Percentiles rank a stretch among this genome's conserved stretches.
phyloP scores from a whole-genome alignment of 2,797 vertebrate species.

The Urosaurus nigricauda region DNA sequence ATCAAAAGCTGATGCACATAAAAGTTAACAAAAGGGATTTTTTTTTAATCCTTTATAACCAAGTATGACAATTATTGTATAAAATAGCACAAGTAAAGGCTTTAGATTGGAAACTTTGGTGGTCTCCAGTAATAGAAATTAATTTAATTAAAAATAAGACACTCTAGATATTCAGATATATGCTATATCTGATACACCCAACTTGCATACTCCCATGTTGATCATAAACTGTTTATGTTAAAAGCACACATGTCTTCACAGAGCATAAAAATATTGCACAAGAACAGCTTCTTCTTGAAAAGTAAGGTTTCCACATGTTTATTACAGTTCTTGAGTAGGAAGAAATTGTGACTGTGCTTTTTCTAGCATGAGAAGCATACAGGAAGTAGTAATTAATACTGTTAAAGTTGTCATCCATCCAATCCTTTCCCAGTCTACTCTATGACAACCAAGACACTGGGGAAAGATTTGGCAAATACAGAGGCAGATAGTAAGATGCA shows the following conservation, averaged over 20 bases:
- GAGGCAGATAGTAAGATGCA: slow-evolving; percentile 72
- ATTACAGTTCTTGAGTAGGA: slow-evolving; percentile 66
- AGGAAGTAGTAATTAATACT: slow-evolving; percentile 77
- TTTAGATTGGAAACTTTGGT: slow-evolving; percentile 70
- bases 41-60: slow-evolving; percentile 73
- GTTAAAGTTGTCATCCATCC: slow-evolving; percentile 73
- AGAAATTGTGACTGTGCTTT: slow-evolving; percentile 66
- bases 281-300: slow-evolving; percentile 77
- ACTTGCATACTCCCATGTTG: slow-evolving; percentile 61
- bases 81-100: slow-evolving; percentile 69
- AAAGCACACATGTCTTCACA: slow-evolving; percentile 82
- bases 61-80: slow-evolving; percentile 70
- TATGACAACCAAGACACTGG: slow-evolving; percentile 72
- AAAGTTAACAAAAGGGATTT: slow-evolving; percentile 62
- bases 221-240: slow-evolving; percentile 74
- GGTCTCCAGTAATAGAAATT: slow-evolving; percentile 61
- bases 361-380: slow-evolving; percentile 77
- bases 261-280: slow-evolving; percentile 88
- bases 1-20: slow-evolving; percentile 74
- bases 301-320: slow-evolving; percentile 69
- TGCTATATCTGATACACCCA: slow-evolving; percentile 65
- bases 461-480: slow-evolving; percentile 83
- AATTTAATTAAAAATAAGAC: slow-evolving; percentile 69
- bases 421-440: slow-evolving; percentile 68
- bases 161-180: slow-evolving; percentile 55